Evolutionary conservation across 2,113 vertebrate species (phyloP), one percentile per base, ranked within the genome.

Genomic region (Colistium nudipinnis): DNA sequence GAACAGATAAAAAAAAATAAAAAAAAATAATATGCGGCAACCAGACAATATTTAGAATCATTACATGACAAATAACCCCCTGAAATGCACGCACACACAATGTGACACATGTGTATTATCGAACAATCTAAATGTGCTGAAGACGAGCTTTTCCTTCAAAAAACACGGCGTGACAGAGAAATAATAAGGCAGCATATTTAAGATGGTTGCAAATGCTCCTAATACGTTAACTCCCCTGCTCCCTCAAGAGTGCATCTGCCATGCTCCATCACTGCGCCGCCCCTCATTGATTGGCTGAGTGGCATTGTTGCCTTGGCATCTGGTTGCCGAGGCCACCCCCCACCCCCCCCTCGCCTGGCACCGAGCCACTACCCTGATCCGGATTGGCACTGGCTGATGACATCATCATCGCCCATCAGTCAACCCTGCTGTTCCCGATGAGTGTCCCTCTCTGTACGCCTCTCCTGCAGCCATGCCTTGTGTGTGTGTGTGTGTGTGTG

Each of bases 331-430:
- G 53, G 81, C 85, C 87, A 88, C 88, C 89, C 67, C 33, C 68
- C 68, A 80, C 85, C 87, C 87, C 88, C 89, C 67, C 33, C 68
- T 65, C 68, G 79, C 73, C 74, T 87, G 83, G 85, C 87, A 66
- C 67, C 7, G 70, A 66, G 84, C 85, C 89, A 84, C 69, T 17
- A 24, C 62, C 64, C 65, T 86, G 85, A 89, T 87, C 70, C 70
- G 80, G 80, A 87, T 74, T 85, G 87, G 72, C 81, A 87, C 63
- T 70, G 75, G 43, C 19, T 84, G 84, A 83, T 90, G 87, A 89
- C 86, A 86, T 89, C 84, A 89, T 83, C 78, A 80, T 78, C 60
- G 66, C 57, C 74, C 73, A 84, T 77, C 88, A 85, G 70, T 78
- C 75, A 83, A 67, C 33, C 56, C 67, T 67, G 80, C 76, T 84